phyloP scores from a whole-genome alignment of 1,140 invertebrate species.

The Nymphalis io region DNA sequence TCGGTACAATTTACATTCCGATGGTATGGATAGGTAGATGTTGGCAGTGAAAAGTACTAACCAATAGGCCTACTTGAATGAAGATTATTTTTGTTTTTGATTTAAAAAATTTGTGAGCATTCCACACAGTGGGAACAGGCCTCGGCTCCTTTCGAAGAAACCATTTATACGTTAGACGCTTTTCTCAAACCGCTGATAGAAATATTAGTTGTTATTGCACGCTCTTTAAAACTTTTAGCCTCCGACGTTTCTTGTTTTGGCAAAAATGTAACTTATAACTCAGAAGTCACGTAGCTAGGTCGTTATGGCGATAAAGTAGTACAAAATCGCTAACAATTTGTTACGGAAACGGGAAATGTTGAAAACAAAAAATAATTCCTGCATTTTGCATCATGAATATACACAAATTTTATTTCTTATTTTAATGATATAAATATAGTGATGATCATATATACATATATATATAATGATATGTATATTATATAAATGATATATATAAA shows the following conservation, averaged over 20 bases:
- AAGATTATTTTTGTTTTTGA: too few relatives aligned
- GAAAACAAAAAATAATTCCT: constrained; percentile 34
- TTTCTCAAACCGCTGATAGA: neutral
- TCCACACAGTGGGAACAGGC: too few relatives aligned
- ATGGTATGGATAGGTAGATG: too few relatives aligned
- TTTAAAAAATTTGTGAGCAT: too few relatives aligned
- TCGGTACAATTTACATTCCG: too few relatives aligned
- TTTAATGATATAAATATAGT: too few relatives aligned
- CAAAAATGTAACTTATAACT: constrained; percentile 34
- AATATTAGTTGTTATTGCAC: constrained; percentile 14
- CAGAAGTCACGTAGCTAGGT: constrained; percentile 38
- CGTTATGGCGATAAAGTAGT: constrained; percentile 41
- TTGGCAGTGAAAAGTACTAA: too few relatives aligned
- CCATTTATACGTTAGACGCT: neutral
- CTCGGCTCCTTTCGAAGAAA: too few relatives aligned
- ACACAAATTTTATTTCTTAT: neutral
- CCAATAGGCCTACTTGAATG: too few relatives aligned
- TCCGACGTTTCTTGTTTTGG: constrained; percentile 38
- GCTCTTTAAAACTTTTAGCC: constrained; percentile 22
- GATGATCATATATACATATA: too few relatives aligned
- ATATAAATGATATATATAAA: too few relatives aligned
- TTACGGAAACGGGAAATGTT: constrained; percentile 39
- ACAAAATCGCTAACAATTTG: constrained; percentile 41
- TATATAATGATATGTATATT: too few relatives aligned
- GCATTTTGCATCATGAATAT: neutral